A percentile compares a stretch with the other conserved stretches of the same genome.
These are phyloP conservation scores for Halcyon leucocephala DNA, from an alignment of 2,797 vertebrate genomes.

Conservation along the genomic window DNA sequence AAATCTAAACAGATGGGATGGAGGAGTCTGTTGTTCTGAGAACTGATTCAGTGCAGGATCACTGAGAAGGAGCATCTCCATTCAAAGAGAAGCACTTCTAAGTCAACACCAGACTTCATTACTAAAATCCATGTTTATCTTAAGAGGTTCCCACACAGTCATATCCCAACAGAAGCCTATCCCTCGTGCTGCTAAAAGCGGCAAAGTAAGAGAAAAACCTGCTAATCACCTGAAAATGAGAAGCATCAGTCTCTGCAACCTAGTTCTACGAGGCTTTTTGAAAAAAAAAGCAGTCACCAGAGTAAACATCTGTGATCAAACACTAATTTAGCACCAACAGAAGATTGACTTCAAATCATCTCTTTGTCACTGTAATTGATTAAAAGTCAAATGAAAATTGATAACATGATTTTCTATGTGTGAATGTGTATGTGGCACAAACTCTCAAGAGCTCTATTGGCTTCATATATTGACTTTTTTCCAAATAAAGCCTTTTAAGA, in stretches of 20 bases:
- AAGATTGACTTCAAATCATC: conserved; percentile 95
- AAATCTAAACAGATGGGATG: conserved; percentile 36
- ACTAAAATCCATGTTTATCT: conserved; percentile 8
- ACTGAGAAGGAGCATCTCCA: conserved; percentile 10
- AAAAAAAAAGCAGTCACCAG: conserved; percentile 63
- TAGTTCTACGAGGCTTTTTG: conserved; percentile 43
- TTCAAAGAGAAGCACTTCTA: conserved; percentile 3
- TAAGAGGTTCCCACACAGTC: neutral
- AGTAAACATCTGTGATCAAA: conserved; percentile 78
- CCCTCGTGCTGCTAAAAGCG: conserved; percentile 3
- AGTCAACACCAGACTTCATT: neutral
- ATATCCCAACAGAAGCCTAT: neutral
- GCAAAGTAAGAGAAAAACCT: conserved; percentile 16
- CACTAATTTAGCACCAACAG: conserved; percentile 82
- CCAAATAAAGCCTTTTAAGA: conserved; percentile 82
- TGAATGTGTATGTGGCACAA: conserved; percentile 68
- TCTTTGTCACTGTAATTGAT: conserved; percentile 91
- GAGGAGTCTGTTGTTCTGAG: conserved; percentile 9
- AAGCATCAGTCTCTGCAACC: conserved; percentile 24
- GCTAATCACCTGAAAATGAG: conserved; percentile 53
- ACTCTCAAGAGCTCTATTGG: conserved; percentile 74
- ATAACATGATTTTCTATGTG: conserved; percentile 86
- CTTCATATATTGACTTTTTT: conserved; percentile 79
- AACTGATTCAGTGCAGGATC: neutral
- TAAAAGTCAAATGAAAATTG: conserved; percentile 96